These are phyloP conservation scores for Pelobates fuscus DNA, from an alignment of 2,113 vertebrate genomes.

Conservation along the genomic window DNA sequence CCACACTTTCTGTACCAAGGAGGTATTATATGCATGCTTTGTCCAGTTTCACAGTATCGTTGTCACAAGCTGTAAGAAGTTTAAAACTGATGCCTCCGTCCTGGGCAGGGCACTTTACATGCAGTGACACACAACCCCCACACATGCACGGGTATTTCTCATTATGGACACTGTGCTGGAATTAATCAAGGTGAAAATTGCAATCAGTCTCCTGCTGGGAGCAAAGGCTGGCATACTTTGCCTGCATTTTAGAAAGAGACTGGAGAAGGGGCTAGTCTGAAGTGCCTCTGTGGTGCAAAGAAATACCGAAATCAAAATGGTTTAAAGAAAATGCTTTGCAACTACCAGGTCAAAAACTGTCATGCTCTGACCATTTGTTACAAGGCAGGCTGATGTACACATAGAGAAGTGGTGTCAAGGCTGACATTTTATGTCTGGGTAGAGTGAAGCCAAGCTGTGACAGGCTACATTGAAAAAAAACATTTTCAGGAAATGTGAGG, in stretches of 20 bases:
- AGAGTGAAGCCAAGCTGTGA: too few species aligned
- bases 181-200: conserved; percentile 53
- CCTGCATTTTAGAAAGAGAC: conserved; percentile 11
- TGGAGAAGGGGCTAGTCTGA: neutral
- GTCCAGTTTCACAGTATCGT: neutral
- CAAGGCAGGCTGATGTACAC: neutral
- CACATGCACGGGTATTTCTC: conserved; percentile 41
- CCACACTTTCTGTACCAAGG: too few species aligned
- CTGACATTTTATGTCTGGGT: too few species aligned
- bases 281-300: neutral
- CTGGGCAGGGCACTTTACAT: conserved; percentile 19
- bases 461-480: too few species aligned
- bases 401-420: too few species aligned
- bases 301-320: neutral
- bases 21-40: too few species aligned
- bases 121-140: conserved; percentile 2
- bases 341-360: neutral
- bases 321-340: neutral
- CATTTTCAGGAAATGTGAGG: too few species aligned
- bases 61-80: neutral
- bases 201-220: conserved; percentile 49
- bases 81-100: neutral
- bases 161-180: conserved; percentile 45
- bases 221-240: conserved; percentile 39
- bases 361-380: neutral